Base-by-base conservation (phyloP, 2,113 vertebrate genomes). In the Zapornia atra region DNA sequence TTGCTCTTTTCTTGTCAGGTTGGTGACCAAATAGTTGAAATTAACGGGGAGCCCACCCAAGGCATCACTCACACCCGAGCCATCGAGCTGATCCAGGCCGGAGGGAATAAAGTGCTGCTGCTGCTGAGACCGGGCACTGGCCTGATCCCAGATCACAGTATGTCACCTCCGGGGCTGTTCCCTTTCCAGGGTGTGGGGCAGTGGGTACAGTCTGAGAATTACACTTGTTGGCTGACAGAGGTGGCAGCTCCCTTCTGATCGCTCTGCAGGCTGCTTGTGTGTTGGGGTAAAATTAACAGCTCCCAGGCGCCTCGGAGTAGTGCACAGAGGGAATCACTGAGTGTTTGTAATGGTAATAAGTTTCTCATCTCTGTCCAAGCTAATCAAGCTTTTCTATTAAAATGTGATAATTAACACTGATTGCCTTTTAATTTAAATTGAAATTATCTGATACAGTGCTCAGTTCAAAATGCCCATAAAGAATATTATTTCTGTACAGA, bases 1-100 rank as follows among this genome's bases (percentile, higher is more conserved):
- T 53, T 70, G 36, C n/a, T 97, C 34, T 94, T 92, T 53, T 81
- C 90, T 36, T 19, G 3, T 83, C 97, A 99, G 99, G 99, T 99
- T 42, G 99, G 99, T 50, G 99, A 99, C 98, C 99, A 99, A 96
- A 99, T 99, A 11, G 99, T 99, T 88, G 99, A 99, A 97, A 99
- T 99, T 93, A 99, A 99, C 11, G 99, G 99, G 28, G 99, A 99
- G 81, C 99, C 99, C 73, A 99, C 99, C 2, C 99, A 99, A 97
- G 99, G 99, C 91, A 99, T 99, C 98, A 99, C 99, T 38, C 99
- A 99, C 94, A 99, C 99, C 1, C 98, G 99, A 78, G 99, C 99
- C 8, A 99, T 99, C 10, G 99, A 99, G 97, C 98, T 99, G 94
- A 99, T 99, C 94, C 99, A 99, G 96, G 99, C 99, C 6, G 99